These are phyloP conservation scores for Lophotriccus pileatus DNA, from an alignment of 2,797 vertebrate genomes.

Conservation along the genomic window DNA sequence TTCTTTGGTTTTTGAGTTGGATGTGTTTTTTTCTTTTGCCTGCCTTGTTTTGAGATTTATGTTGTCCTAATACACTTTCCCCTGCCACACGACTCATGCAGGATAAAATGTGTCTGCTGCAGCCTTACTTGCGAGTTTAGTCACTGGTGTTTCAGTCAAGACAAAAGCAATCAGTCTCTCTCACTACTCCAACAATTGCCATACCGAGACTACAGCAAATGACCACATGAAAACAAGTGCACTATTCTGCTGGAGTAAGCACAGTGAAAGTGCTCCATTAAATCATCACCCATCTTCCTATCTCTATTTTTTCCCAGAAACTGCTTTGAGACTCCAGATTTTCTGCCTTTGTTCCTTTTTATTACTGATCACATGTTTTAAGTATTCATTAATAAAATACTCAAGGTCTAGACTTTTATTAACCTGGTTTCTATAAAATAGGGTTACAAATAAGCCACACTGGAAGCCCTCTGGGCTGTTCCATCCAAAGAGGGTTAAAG, in stretches of 20 bases:
- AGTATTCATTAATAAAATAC: background rate
- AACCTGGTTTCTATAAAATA: background rate
- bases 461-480: background rate
- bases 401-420: background rate
- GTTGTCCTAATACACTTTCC: background rate
- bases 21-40: background rate
- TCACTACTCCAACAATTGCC: background rate
- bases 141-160: background rate
- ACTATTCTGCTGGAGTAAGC: background rate
- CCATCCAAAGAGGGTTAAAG: background rate
- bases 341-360: background rate
- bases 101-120: background rate
- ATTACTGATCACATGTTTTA: background rate
- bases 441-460: background rate
- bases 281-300: background rate
- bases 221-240: background rate
- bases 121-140: background rate
- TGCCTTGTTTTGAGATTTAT: background rate
- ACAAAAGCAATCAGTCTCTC: background rate
- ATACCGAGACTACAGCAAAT: background rate
- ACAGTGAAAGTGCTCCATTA: background rate
- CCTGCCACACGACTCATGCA: background rate
- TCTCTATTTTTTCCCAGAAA: background rate
- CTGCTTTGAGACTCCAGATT: background rate
- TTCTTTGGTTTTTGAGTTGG: background rate